Evolutionary conservation across 2,113 vertebrate genomes (phyloP).

Genomic region (Labrus mixtus): DNA sequence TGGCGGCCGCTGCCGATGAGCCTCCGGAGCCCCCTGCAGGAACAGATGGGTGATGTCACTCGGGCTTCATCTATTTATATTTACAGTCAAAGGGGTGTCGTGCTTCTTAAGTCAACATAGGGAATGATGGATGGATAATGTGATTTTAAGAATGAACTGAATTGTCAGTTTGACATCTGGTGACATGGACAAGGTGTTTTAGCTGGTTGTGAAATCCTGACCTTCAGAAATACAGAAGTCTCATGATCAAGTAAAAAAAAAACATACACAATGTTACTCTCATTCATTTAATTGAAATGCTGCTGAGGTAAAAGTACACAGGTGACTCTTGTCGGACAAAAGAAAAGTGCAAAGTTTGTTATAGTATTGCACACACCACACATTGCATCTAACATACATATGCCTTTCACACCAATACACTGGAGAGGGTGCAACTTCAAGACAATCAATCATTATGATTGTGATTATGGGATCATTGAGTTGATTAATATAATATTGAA

Average conservation of each 20-base stretch:
- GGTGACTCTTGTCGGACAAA: slow-evolving; percentile 44
- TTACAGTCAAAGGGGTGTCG: no score
- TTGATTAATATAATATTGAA: slow-evolving; percentile 23
- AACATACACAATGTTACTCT: slow-evolving; percentile 7
- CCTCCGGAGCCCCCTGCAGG: no score
- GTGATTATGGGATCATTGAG: slow-evolving; percentile 39
- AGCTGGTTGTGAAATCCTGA: no score
- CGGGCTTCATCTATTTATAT: no score
- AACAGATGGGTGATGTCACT: no score
- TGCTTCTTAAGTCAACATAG: no score
- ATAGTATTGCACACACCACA: slow-evolving; percentile 40
- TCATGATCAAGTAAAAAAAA: neutral
- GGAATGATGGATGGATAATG: no score
- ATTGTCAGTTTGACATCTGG: no score
- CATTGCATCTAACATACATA: slow-evolving; percentile 37
- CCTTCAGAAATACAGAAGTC: neutral
- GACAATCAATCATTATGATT: slow-evolving; percentile 27
- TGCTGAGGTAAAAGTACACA: slow-evolving; percentile 59
- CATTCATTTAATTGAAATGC: slow-evolving; percentile 74
- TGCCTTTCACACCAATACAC: slow-evolving; percentile 42
- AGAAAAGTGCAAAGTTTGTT: slow-evolving; percentile 27
- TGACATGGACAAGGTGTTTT: no score
- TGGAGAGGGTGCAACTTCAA: slow-evolving; percentile 24
- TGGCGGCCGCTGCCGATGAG: no score
- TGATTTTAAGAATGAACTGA: no score